Conservation (phyloP, 92 coral and sea anemone species). For the Isaurus tuberculatus region DNA sequence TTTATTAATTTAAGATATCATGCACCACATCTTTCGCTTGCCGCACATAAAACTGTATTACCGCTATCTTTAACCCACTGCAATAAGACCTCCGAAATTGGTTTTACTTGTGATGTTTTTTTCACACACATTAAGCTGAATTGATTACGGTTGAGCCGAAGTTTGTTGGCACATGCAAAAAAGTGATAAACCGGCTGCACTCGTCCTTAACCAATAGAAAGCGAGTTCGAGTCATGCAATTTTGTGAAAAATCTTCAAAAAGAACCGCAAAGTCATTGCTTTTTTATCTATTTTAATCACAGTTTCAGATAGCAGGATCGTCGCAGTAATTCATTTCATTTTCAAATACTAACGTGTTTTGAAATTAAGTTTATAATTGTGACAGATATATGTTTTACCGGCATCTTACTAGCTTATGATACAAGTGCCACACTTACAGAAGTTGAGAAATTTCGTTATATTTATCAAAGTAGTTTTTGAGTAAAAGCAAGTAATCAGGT, state of each 20-base stretch:
- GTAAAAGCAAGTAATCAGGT: neutral
- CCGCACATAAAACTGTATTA: conserved; percentile 35
- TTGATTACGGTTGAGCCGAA: conserved; percentile 26
- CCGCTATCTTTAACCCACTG: conserved; percentile 43
- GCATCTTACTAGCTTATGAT: neutral
- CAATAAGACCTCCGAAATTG: conserved; percentile 33
- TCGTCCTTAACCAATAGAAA: conserved; percentile 15
- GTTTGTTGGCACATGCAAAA: conserved; percentile 18
- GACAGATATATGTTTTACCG: neutral
- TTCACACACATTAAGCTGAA: conserved; percentile 47
- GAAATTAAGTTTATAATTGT: neutral
- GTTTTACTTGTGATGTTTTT: conserved; percentile 40
- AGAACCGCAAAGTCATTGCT: conserved; percentile 42
- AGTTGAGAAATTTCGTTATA: neutral
- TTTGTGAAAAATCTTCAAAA: conserved; percentile 43
- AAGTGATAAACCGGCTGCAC: conserved; percentile 37
- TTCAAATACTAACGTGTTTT: conserved; percentile 30
- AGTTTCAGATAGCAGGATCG: conserved; percentile 27
- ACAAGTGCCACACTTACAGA: neutral
- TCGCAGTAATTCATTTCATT: conserved; percentile 21
- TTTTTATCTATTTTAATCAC: conserved; percentile 44
- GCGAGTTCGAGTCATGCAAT: conserved; percentile 14
- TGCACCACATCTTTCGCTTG: conserved; percentile 43
- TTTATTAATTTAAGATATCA: conserved; percentile 47
- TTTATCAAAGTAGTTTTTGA: neutral